phyloP scores from a whole-genome alignment of 2,888 invertebrate genomes.

The Cheilosia soror region DNA sequence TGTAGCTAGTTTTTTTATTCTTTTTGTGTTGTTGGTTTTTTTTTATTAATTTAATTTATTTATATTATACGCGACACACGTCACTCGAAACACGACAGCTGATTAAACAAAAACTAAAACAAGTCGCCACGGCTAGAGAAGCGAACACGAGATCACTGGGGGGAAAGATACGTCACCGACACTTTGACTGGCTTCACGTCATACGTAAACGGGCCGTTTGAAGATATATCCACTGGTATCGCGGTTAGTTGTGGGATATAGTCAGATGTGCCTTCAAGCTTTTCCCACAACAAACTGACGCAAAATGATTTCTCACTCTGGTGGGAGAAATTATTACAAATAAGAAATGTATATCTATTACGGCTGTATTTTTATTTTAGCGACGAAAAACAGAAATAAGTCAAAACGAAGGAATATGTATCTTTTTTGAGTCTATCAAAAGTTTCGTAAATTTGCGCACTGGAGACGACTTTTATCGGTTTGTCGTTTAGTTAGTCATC shows the following conservation, averaged over 20 bases:
- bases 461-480: slow-evolving; percentile 28
- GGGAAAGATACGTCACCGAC: slow-evolving; percentile 43
- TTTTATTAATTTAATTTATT: not conserved
- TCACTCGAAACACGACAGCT: slow-evolving; percentile 38
- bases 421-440: slow-evolving; percentile 36
- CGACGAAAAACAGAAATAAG: slow-evolving; percentile 14
- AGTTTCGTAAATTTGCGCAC: slow-evolving; percentile 38
- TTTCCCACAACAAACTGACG: slow-evolving; percentile 46
- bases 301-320: slow-evolving; percentile 26
- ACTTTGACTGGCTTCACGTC: slow-evolving; percentile 8
- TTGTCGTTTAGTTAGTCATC: slow-evolving; percentile 44
- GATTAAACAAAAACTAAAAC: slow-evolving; percentile 24
- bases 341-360: slow-evolving; percentile 28
- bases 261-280: slow-evolving; percentile 27
- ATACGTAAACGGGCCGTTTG: slow-evolving; percentile 6
- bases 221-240: slow-evolving; percentile 21
- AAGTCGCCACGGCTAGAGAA: not conserved
- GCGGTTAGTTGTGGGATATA: slow-evolving; percentile 15
- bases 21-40: not conserved
- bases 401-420: slow-evolving; percentile 17
- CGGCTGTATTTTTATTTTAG: slow-evolving; percentile 1
- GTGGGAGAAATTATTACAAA: slow-evolving; percentile 18
- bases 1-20: not conserved
- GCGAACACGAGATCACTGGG: slow-evolving; percentile 23
- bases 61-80: not conserved